phyloP scores from a whole-genome alignment of 1,140 invertebrate genomes.

The Lepidurus arcticus region DNA sequence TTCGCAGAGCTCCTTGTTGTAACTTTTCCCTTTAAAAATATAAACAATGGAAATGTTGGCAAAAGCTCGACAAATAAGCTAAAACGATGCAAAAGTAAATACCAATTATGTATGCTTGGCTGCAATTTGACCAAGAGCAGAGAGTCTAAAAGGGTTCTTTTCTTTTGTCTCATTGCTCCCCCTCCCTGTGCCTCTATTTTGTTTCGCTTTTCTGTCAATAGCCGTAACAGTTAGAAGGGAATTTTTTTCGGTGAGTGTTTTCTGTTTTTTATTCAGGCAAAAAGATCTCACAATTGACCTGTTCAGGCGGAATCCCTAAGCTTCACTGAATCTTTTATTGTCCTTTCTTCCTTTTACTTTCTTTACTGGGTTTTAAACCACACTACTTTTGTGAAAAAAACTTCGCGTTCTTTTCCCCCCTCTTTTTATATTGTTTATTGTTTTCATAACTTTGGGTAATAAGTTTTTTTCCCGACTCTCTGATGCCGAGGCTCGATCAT shows the following conservation, averaged over 20 bases:
- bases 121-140: slow-evolving; percentile 9
- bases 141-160: not conserved
- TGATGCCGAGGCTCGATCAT: too few relatives aligned
- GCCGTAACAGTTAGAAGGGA: not conserved
- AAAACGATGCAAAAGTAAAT: slow-evolving; percentile 12
- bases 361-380: not conserved
- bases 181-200: slow-evolving; percentile 5
- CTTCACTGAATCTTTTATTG: slow-evolving; percentile 22
- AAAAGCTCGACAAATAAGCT: not conserved
- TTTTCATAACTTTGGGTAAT: not conserved
- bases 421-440: not conserved
- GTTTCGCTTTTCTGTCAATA: not conserved
- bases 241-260: not conserved
- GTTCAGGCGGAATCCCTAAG: slow-evolving; percentile 20
- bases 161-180: not conserved
- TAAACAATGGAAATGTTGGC: not conserved
- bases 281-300: slow-evolving; percentile 15
- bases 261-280: slow-evolving; percentile 4
- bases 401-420: not conserved
- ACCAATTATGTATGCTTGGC: not conserved
- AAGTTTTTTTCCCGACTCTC: not conserved
- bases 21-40: not conserved
- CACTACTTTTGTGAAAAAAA: not conserved
- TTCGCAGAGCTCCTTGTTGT: not conserved
- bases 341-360: slow-evolving; percentile 19